Evolutionary conservation across 2,888 invertebrate species (phyloP).

Genomic region (Amphipyra tragopoginis): DNA sequence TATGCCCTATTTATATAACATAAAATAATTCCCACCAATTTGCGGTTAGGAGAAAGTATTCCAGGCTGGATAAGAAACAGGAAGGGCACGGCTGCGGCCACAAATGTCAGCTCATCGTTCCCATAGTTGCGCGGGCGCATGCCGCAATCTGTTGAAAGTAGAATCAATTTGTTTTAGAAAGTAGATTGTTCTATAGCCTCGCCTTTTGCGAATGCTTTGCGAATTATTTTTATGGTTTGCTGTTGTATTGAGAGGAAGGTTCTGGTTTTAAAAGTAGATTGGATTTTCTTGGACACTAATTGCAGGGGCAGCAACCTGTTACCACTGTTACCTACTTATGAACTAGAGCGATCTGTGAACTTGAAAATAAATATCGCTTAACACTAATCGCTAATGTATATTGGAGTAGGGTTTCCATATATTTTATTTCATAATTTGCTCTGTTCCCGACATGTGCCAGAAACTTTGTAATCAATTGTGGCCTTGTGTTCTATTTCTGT

Average conservation of each 20-base stretch:
- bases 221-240: slow-evolving; percentile 53
- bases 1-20: slow-evolving; percentile 14
- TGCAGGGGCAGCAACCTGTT: not conserved
- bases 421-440: slow-evolving; percentile 4
- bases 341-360: slow-evolving; percentile 1
- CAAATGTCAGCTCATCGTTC: slow-evolving; percentile 77
- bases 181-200: slow-evolving; percentile 75
- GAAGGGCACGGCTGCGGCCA: slow-evolving; percentile 64
- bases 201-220: slow-evolving; percentile 70
- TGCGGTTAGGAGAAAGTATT: slow-evolving; percentile 52
- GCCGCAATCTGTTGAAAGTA: slow-evolving; percentile 86
- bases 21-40: slow-evolving; percentile 41
- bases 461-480: too few relatives aligned
- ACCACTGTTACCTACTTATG: not conserved
- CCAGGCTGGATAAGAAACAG: slow-evolving; percentile 61
- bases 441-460: slow-evolving; percentile 2
- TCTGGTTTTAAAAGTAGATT: not conserved
- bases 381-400: too few relatives aligned
- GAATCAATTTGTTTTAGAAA: slow-evolving; percentile 88
- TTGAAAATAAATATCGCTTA: slow-evolving; percentile 5
- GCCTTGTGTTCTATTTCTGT: too few relatives aligned
- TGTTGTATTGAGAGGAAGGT: slow-evolving; percentile 23
- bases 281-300: not conserved
- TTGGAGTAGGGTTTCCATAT: too few relatives aligned
- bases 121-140: slow-evolving; percentile 57